Percentiles rank a stretch among this genome's conserved stretches.
phyloP scores from a whole-genome alignment of 2,797 vertebrate species.

The Micrastur ruficollis region DNA sequence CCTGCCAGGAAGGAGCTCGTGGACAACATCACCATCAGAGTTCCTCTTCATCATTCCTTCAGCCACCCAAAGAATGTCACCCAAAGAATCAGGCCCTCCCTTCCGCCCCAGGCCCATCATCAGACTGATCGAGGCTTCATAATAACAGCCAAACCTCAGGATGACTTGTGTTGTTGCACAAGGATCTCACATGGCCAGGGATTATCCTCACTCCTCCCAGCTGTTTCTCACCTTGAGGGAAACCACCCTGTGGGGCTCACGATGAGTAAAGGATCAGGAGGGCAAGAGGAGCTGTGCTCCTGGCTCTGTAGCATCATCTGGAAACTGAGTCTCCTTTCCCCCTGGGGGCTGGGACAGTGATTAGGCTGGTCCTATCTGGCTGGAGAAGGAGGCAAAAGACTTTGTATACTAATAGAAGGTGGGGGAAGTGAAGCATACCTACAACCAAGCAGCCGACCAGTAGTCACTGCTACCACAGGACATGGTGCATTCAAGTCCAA shows the following conservation, averaged over 20 bases:
- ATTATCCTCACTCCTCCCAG: background rate
- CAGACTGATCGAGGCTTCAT: background rate
- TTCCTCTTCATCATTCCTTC: background rate
- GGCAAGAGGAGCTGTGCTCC: background rate
- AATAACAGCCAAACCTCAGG: background rate
- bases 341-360: background rate
- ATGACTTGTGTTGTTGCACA: constrained; percentile 12
- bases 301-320: background rate
- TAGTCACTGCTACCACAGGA: background rate
- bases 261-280: background rate
- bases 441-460: background rate
- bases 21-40: background rate
- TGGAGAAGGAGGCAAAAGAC: background rate
- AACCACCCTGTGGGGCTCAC: background rate
- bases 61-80: constrained; percentile 18
- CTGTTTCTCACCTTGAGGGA: background rate
- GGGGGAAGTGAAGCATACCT: background rate
- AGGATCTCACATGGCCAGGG: background rate
- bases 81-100: background rate
- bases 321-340: background rate
- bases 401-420: background rate
- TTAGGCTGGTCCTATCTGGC: background rate
- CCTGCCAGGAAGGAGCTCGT: constrained; percentile 25
- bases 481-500: background rate
- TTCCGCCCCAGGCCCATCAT: background rate